These are phyloP conservation scores for Mandrillus leucophaeus DNA, from an alignment of 2,113 vertebrate genomes.

Conservation along the genomic window DNA sequence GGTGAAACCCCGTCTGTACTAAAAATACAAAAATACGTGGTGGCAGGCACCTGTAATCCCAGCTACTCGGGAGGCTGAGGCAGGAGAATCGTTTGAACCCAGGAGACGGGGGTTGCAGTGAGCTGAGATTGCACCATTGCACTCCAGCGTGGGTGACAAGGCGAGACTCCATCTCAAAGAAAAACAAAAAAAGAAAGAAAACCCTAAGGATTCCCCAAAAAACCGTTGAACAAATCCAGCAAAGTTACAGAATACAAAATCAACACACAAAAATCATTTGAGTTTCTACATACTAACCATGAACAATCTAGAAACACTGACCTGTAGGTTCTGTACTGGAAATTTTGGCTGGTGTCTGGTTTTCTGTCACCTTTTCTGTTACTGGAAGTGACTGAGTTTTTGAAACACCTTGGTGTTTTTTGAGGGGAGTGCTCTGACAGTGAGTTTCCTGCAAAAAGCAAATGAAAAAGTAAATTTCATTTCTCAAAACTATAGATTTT, in stretches of 20 bases:
- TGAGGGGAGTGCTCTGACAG: constrained; percentile 68
- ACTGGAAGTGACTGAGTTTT: constrained; percentile 26
- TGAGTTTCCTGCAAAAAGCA: constrained; percentile 78
- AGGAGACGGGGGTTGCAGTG: too few species aligned
- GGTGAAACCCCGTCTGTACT: too few species aligned
- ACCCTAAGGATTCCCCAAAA: background rate
- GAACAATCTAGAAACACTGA: constrained; percentile 51
- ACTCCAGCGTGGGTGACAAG: too few species aligned
- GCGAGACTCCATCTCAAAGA: too few species aligned
- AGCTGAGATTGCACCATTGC: too few species aligned
- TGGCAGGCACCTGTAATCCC: too few species aligned
- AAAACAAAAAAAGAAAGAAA: background rate
- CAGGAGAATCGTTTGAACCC: too few species aligned
- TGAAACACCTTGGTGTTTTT: constrained; percentile 64
- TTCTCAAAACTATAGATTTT: constrained; percentile 1
- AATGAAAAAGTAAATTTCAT: constrained; percentile 12
- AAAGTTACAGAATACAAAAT: background rate
- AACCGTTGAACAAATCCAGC: background rate
- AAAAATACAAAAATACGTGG: too few species aligned
- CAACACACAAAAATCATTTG: background rate
- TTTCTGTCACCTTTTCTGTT: constrained; percentile 52
- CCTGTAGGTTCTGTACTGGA: constrained; percentile 53
- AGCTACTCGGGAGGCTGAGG: too few species aligned
- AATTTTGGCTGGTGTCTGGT: constrained; percentile 41
- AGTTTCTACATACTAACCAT: background rate